Evolutionary conservation across 2,113 vertebrate genomes (phyloP).

Genomic region (Sander vitreus): DNA sequence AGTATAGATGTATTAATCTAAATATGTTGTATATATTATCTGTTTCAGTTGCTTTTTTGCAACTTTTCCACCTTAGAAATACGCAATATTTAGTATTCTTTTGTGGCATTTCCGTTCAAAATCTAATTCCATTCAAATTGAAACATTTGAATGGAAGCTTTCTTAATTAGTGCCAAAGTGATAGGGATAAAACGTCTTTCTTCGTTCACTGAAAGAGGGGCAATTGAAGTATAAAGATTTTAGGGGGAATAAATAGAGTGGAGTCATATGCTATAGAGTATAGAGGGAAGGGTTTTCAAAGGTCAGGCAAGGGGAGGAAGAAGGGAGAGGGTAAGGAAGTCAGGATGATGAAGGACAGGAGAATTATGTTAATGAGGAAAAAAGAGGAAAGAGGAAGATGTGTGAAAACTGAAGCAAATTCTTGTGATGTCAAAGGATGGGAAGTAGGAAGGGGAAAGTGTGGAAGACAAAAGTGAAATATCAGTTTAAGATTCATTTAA

Average conservation of each 20-base stretch:
- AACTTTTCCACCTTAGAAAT: too few relatives aligned
- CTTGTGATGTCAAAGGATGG: background rate
- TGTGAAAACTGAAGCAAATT: background rate
- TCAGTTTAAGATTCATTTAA: background rate
- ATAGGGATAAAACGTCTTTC: background rate
- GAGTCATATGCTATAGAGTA: background rate
- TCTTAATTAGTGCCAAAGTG: background rate
- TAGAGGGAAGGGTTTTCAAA: background rate
- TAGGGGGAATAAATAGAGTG: background rate
- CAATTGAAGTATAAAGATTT: background rate
- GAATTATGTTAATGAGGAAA: constrained; percentile 20
- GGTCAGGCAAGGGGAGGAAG: background rate
- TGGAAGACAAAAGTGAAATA: background rate
- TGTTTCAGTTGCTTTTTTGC: background rate
- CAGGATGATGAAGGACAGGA: background rate
- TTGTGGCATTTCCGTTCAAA: background rate
- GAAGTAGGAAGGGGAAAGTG: background rate
- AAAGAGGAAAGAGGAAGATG: background rate
- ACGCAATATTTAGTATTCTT: background rate
- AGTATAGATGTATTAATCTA: background rate
- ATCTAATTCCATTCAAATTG: background rate
- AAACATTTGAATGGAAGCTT: background rate
- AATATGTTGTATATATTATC: background rate
- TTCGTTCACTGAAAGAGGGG: background rate
- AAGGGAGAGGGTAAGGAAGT: background rate